Evolutionary conservation across 2,113 vertebrate species (phyloP), one percentile per base, ranked within the genome.

Genomic region (Agelaius tricolor): DNA sequence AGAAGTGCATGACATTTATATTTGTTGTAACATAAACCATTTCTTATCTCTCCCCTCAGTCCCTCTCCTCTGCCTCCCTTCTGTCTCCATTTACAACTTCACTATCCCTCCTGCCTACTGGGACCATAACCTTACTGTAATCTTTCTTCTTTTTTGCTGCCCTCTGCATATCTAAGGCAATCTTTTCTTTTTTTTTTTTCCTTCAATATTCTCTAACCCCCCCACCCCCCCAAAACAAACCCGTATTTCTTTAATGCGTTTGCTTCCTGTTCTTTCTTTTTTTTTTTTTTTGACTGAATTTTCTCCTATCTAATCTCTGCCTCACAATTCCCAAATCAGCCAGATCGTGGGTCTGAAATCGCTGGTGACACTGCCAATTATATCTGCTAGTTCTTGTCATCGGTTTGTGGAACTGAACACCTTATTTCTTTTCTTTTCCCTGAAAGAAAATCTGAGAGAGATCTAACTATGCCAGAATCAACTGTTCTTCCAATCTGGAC

Each of bases 21-120:
- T 84, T 94, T 75, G 13, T 75, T 87, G 91, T 93, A 96, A 93
- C 83, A 93, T 85, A 96, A 96, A 95, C 73, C 61, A 87, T 90
- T 94, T 91, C 92, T 97, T 97, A 96, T 97, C 95, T 96, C 82
- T 92, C 59, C 51, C 76, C 69, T 96, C 79, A 71, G 89, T 65
- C 65, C 31, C 55, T 95, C 63, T 94, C n/a, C 61, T 92, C 59
- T 87, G 47, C 67, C 37, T 94, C 44, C 73, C 37, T 84, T 81
- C 72, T 94, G 83, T 95, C 93, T 96, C 87, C 77, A 39, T 96
- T 95, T 97, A 95, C 83, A 94, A 66, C 90, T 94, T 94, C 74
- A 92, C 92, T 96, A 84, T 94, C 47, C 83, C 26, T 81, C 30
- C 71, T 87, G 77, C 69, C 94, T 94, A 84, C 46, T 83, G 96